phyloP scores from a whole-genome alignment of 2,888 invertebrate genomes.

The Nezara viridula region DNA sequence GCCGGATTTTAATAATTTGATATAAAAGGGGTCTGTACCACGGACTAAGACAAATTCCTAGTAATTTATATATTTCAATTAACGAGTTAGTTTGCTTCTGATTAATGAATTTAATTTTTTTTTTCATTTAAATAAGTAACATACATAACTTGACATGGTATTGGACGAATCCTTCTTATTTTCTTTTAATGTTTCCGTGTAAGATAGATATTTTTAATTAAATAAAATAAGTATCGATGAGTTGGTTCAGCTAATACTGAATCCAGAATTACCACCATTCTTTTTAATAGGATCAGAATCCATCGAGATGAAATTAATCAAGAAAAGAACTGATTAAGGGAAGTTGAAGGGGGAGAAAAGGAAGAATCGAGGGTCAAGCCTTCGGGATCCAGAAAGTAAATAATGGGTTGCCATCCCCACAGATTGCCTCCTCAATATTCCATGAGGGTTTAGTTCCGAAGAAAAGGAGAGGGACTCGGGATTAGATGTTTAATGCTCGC shows the following conservation, averaged over 20 bases:
- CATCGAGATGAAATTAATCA: neutral
- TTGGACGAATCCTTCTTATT: too few relatives aligned
- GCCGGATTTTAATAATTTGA: too few relatives aligned
- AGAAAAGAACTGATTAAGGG: neutral
- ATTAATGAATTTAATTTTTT: too few relatives aligned
- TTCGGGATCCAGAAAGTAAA: neutral
- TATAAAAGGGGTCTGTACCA: too few relatives aligned
- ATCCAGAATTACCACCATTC: neutral
- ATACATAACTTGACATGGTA: too few relatives aligned
- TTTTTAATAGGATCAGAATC: neutral
- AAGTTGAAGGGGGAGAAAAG: neutral
- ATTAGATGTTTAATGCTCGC: neutral
- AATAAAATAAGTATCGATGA: neutral
- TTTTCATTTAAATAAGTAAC: too few relatives aligned
- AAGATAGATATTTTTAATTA: neutral
- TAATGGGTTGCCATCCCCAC: slow-evolving; percentile 23
- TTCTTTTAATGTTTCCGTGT: too few relatives aligned
- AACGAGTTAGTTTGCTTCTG: too few relatives aligned
- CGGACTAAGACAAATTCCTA: too few relatives aligned
- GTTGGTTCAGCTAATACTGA: neutral
- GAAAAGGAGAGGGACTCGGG: neutral
- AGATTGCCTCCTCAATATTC: slow-evolving; percentile 47
- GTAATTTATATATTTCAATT: too few relatives aligned
- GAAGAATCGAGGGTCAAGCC: neutral
- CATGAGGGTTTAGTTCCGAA: slow-evolving; percentile 10